Base-by-base conservation (phyloP, 2,797 vertebrate species). In the Enteromius unitaeniatus region DNA sequence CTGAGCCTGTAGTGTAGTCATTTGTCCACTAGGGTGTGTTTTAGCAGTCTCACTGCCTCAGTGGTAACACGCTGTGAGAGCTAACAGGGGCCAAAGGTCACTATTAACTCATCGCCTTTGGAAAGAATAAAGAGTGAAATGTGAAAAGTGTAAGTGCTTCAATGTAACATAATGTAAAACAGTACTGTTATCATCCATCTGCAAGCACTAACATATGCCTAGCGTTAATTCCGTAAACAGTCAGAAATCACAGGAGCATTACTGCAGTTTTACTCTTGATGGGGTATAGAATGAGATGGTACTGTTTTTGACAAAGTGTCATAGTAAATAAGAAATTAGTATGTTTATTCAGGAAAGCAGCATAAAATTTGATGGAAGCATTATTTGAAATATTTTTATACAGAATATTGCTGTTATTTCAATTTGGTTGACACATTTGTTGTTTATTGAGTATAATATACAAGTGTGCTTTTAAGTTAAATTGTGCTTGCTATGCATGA, bases 11-110 rank as follows among this genome's bases (percentile, higher is more conserved):
- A 89, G 79, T 89, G 64, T 21, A 40, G 23, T 19, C 31, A n/a
- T 77, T 64, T 87, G 87, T 87, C 89, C 89, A 89, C 88, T 51
- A 88, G 89, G 89, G 87, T 85, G 88, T 87, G 88, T 87, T 83
- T 87, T 47, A 85, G 53, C 73, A 83, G 85, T 68, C 58, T 72
- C 26, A 42, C 15, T 62, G 28, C 42, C 14, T 68, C 21, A 19
- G 47, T 14, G 6, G 19, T 64, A 68, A 84, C 64, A 81, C 31
- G 68, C 67, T 77, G 45, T 83, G 55, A 58, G 49, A 62, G 34
- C 47, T 23, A 58, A 34, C 70, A 78, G 58, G 31, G 58, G 47
- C 79, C 37, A 82, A 64, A 85, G 69, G 65, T 81, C 69, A 72
- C 53, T 23, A 69, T 72, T 13, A 74, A 68, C 23, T 83, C 76